Evolutionary conservation across 2,113 vertebrate genomes (phyloP).

Genomic region (Chaenogobius annularis): DNA sequence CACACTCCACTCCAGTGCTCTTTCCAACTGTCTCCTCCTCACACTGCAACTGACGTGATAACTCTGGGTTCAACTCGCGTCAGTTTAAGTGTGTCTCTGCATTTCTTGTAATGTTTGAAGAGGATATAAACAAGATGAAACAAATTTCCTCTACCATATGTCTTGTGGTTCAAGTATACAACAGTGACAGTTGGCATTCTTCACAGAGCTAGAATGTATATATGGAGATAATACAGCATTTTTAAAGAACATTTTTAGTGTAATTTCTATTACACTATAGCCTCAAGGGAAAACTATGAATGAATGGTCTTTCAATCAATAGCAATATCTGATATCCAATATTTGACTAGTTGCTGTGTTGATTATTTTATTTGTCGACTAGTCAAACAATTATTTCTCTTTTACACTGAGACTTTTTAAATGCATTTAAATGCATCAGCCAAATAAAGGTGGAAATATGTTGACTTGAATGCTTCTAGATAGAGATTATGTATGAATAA

Average conservation of each 20-base stretch:
- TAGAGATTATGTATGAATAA: too few species aligned
- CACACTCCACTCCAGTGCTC: slow-evolving; percentile 36
- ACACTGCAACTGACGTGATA: slow-evolving; percentile 30
- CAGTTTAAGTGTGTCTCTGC: slow-evolving; percentile 16
- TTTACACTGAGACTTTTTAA: too few species aligned
- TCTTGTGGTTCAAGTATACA: not conserved
- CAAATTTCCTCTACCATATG: not conserved
- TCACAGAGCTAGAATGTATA: not conserved
- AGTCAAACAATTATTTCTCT: too few species aligned
- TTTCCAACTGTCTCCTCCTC: slow-evolving; percentile 35
- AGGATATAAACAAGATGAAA: not conserved
- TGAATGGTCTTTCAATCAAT: not conserved
- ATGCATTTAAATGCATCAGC: too few species aligned
- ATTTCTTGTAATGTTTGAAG: not conserved
- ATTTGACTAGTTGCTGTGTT: not conserved
- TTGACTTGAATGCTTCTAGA: not conserved
- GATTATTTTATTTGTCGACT: too few species aligned
- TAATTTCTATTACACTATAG: not conserved
- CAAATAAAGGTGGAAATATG: not conserved
- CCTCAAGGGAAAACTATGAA: not conserved
- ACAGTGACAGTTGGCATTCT: not conserved
- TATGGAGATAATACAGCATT: not conserved
- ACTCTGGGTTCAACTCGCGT: slow-evolving; percentile 33
- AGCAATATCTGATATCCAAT: not conserved
- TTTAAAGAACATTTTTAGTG: not conserved